Evolutionary conservation across 2,888 invertebrate species (phyloP), one percentile per base, ranked within the genome.

Genomic region (Harpalus rufipes): DNA sequence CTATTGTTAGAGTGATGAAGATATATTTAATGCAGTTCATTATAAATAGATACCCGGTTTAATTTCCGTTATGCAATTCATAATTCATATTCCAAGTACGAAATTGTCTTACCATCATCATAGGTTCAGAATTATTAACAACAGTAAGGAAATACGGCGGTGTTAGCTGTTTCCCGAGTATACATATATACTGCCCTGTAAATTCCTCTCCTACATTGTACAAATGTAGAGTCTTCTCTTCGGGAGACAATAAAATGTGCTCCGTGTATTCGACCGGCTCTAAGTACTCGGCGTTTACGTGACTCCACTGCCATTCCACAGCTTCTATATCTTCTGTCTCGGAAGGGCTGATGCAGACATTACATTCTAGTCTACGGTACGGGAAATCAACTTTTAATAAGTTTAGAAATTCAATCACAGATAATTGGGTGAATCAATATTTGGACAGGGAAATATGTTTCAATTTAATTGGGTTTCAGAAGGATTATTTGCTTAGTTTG

Each of bases 171-270:
- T 91, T 89, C 8, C 92, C 93, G 7, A 93, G 86, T 87, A 89
- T 89, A 87, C 94, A 95, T 86, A 92, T 90, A 88, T 94, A 95
- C 81, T 92, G 90, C 0, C 94, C 94, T 0, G 91, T 91, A 87
- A 93, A 92, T 59, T 91, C 90, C 1, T 86, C 86, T 82, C 90
- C 89, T 56, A 93, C 89, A 87, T 93, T 92, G 87, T 92, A 93
- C 76, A 94, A 91, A n/a, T 91, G 90, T 61, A 95, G 88, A 61
- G 90, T 88, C 86, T 91, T 91, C 79, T 92, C 91, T 14, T 91
- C 89, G 0, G 91, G 90, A 4, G 92, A 90, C 86, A 92, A 86
- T 44, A 92, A 86, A 56, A 90, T 89, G 85, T 92, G 90, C 86
- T 93, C 92, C 5, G 90, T 90, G 85, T 89, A 90, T 86, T 92